Evolutionary conservation across 2,888 invertebrate genomes (phyloP), one percentile per base, ranked within the genome.

Genomic region (Drosophila buzzatii): DNA sequence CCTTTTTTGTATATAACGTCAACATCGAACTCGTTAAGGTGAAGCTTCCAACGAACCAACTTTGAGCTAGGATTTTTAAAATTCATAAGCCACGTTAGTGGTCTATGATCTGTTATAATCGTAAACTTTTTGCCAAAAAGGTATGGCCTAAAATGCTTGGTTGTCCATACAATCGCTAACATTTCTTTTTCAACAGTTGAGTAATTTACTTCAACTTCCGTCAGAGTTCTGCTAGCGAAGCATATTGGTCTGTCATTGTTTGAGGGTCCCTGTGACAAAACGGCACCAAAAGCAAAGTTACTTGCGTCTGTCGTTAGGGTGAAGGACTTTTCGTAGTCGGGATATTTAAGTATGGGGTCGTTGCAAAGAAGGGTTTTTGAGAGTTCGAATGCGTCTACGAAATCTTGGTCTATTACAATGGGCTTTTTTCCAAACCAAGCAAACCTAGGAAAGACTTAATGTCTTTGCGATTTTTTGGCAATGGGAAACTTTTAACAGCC

Each of bases 111-210:
- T 41, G 41, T 41, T 41, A 41, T 1, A 7, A 41, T 41, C n/a
- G n/a, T 41, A n/a, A 41, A 41, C 41, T 41, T 41, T 41, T 41
- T n/a, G 41, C 41, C 41, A n/a, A n/a, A 41, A 8, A n/a, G n/a
- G n/a, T n/a, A 41, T 8, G 41, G 41, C 3, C n/a, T n/a, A 6
- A 41, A 41, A n/a, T 41, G n/a, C n/a, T 41, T 41, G n/a, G n/a
- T n/a, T n/a, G 39, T 16, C 39, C 39, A 39, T 7, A 39, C 16
- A 14, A 39, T 39, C 5, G 39, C 39, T 7, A 39, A 16, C 39
- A n/a, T 41, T n/a, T 41, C 41, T 41, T 41, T 41, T n/a, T 41
- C 41, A n/a, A 41, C 41, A 2, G 41, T 41, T 2, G 41, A n/a
- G 3, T 41, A 41, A n/a, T 41, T 41, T 41, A n/a, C 3, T 41